Evolutionary conservation across 2,113 vertebrate species (phyloP), one percentile per base, ranked within the genome.

Genomic region (Poecile atricapillus): DNA sequence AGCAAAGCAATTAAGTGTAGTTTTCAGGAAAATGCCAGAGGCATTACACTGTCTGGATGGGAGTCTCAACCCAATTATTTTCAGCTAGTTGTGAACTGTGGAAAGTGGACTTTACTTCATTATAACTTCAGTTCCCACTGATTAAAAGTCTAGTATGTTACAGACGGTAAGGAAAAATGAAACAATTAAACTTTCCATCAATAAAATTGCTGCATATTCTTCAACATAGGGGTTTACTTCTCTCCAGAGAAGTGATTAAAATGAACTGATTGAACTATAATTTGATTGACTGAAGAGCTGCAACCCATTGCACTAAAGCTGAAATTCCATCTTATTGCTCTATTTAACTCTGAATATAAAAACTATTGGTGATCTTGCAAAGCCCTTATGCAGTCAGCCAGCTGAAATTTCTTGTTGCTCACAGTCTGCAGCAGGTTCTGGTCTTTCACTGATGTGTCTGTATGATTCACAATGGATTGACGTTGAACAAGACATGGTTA

Each of bases 31-130:
- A 98, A 98, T 95, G 98, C 98, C 98, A 97, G 97, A 91, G 94
- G 98, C 97, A 97, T 97, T 97, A 97, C 97, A 82, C 96, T 97
- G 97, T 98, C 97, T 98, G 97, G 97, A 98, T 97, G 98, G 98
- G 98, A 98, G 98, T 98, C 98, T 98, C 98, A 98, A 98, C 95
- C 98, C 98, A 98, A 98, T 98, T 98, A 98, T 98, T 98, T 98
- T 97, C 97, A 97, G 97, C 98, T 98, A 96, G 97, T 98, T 97
- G 97, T 96, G 97, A 98, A 98, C 97, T 97, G 97, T 64, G 91
- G 97, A 98, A 97, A 98, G 97, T 97, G 98, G 97, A 97, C 97
- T 98, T 97, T 97, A 97, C 97, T 98, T 98, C 98, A 98, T 98
- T 98, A 98, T 97, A 98, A 98, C 97, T 97, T 97, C 97, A 97